These are phyloP conservation scores for Pelochelys cantorii DNA, from an alignment of 2,797 vertebrate species.

Conservation along the genomic window DNA sequence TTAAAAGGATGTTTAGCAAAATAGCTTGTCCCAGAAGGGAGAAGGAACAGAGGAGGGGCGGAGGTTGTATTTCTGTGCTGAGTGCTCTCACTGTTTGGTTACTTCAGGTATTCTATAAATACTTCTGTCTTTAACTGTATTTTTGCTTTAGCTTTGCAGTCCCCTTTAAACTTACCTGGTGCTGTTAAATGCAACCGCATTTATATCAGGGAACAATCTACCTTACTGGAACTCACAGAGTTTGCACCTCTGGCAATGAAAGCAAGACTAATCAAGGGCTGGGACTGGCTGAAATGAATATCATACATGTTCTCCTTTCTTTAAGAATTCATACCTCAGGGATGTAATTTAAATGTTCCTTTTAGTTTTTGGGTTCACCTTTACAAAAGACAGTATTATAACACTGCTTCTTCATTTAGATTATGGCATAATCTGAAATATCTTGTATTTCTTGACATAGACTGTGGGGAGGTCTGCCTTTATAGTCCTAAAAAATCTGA, in stretches of 20 bases:
- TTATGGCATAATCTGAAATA: neutral
- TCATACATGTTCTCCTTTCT: slow-evolving; percentile 12
- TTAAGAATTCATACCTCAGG: slow-evolving; percentile 61
- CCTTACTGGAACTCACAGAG: neutral
- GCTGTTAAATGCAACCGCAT: neutral
- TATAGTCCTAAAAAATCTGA: neutral
- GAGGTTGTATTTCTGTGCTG: neutral
- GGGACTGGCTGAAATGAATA: slow-evolving; percentile 19
- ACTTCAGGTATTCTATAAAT: neutral
- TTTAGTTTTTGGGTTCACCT: slow-evolving; percentile 50
- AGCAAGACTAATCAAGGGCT: slow-evolving; percentile 4
- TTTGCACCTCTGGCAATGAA: slow-evolving; percentile 19
- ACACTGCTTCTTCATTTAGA: slow-evolving; percentile 3
- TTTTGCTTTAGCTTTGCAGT: neutral
- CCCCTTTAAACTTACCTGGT: neutral
- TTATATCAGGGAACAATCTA: neutral
- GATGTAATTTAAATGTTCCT: slow-evolving; percentile 43
- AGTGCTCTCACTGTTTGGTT: neutral
- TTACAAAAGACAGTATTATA: slow-evolving; percentile 13
- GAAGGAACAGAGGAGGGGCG: neutral
- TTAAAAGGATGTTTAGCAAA: neutral
- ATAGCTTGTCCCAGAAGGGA: neutral
- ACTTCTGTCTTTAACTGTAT: neutral
- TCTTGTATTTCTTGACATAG: neutral
- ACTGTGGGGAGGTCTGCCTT: neutral